Conservation (phyloP, 2,113 vertebrate species). For the Rhodinocichla rosea region DNA sequence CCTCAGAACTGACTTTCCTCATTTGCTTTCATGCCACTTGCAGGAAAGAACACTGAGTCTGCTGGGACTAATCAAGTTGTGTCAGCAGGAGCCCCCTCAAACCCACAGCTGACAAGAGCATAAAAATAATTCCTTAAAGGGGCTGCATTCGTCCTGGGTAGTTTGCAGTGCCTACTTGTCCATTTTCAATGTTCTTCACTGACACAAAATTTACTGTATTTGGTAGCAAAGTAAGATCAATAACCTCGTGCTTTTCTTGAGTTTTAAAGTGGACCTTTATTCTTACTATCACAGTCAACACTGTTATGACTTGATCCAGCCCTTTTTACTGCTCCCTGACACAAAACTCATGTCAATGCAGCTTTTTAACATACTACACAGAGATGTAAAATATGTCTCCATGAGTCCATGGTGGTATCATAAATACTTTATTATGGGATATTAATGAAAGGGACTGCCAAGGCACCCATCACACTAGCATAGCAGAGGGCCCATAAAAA, state of each 20-base stretch:
- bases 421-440: slow-evolving; percentile 69
- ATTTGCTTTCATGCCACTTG: not conserved
- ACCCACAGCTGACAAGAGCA: not conserved
- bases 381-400: slow-evolving; percentile 60
- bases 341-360: not conserved
- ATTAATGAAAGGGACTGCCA: slow-evolving; percentile 67
- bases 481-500: slow-evolving; percentile 52
- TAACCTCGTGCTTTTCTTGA: not conserved
- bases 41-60: not conserved
- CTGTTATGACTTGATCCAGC: not conserved
- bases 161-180: not conserved
- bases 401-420: slow-evolving; percentile 37
- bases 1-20: not conserved
- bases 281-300: not conserved
- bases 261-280: not conserved
- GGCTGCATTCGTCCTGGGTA: not conserved
- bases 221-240: not conserved
- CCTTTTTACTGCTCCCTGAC: slow-evolving; percentile 10
- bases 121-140: not conserved
- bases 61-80: not conserved
- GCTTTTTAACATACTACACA: slow-evolving; percentile 38
- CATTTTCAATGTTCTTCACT: not conserved
- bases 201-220: not conserved
- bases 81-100: not conserved
- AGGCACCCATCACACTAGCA: slow-evolving; percentile 14